Conservation (phyloP, 2,113 vertebrate species). For the Hemiscyllium ocellatum region DNA sequence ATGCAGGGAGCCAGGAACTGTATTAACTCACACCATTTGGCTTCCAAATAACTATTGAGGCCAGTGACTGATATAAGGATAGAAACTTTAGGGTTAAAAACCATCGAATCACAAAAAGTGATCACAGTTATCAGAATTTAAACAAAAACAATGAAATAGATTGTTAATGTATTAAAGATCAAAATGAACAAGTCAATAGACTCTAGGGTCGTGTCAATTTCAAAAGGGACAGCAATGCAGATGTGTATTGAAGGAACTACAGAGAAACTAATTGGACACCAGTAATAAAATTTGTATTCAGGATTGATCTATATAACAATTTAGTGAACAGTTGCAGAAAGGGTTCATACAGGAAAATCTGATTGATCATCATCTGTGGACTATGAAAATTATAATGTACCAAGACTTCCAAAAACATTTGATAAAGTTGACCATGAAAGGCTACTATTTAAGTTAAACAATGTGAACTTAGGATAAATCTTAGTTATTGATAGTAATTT, state of each 20-base stretch:
- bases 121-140: background rate
- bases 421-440: background rate
- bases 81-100: too few species aligned
- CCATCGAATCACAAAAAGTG: too few species aligned
- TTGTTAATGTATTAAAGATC: background rate
- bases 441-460: background rate
- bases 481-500: too few species aligned
- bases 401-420: background rate
- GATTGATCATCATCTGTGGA: background rate
- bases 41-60: too few species aligned
- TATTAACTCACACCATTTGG: too few species aligned
- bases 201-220: background rate
- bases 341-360: background rate
- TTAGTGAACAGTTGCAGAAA: background rate
- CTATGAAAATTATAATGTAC: background rate
- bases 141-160: background rate
- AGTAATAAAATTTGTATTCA: background rate
- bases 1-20: too few species aligned
- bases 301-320: background rate
- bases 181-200: background rate
- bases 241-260: background rate
- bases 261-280: background rate
- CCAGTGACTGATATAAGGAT: too few species aligned
- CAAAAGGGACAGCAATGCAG: background rate
- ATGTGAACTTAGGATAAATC: background rate